Evolutionary conservation across 2,888 invertebrate species (phyloP), one percentile per base, ranked within the genome.

Genomic region (Icerya purchasi): DNA sequence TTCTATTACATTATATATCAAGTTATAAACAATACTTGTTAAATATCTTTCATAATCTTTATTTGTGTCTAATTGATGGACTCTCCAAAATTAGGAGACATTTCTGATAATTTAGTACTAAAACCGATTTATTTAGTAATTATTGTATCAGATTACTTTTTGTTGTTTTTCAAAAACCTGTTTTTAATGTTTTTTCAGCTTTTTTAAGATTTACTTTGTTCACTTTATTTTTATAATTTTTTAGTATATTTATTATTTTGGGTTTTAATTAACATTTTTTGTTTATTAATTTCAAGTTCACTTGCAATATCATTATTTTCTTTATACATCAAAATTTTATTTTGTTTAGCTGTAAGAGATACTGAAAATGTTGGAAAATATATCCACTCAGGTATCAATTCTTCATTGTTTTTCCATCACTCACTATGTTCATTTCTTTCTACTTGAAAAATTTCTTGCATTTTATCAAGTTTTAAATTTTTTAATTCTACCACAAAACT

Each of bases 241-340:
- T 53, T 20, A 22, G 53, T 53, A 53, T 22, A 22, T 22, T 53
- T 22, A 53, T 53, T 53, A 19, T 53, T 53, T 53, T 53, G 21
- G 21, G 21, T 19, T 22, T 19, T 2, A 20, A 19, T 53, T 53
- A 22, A 53, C n/a, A 53, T n/a, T 53, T 53, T 53, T 22, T 53
- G 53, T 22, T 53, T 53, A 22, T 53, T 22, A 53, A 53, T 53
- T 53, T 53, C 53, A 53, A 53, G 53, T 22, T 53, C 53, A 53
- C 21, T 53, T 53, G 53, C 53, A 53, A 53, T 53, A 53, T 53
- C 53, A 53, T 53, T 53, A 53, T 22, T 20, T 53, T 53, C 53
- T 53, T 53, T 53, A 53, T 53, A 20, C 21, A 22, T 53, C 53
- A 53, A 53, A 22, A 53, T 20, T 22, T 53, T 53, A 2, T 19